phyloP scores from a whole-genome alignment of 2,797 vertebrate species.

The Sphenopsis melanotis region DNA sequence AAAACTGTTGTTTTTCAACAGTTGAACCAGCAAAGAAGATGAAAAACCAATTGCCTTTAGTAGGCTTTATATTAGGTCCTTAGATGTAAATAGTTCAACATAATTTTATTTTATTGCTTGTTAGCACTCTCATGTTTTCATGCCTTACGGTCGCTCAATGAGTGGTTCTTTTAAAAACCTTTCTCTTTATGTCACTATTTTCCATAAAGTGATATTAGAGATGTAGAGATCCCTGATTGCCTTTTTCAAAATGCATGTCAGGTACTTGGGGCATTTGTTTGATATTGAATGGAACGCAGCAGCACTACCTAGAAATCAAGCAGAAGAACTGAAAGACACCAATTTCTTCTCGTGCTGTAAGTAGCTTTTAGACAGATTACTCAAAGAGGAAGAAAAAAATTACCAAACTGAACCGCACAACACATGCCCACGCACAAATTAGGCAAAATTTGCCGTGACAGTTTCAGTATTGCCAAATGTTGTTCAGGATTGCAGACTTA shows the following conservation, averaged over 20 bases:
- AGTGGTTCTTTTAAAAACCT: slow-evolving; percentile 30
- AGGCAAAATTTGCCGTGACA: not conserved
- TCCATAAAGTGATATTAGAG: slow-evolving; percentile 16
- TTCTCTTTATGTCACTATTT: slow-evolving; percentile 32
- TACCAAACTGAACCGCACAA: not conserved
- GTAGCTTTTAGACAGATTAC: not conserved
- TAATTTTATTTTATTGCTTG: slow-evolving; percentile 49
- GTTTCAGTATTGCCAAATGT: not conserved
- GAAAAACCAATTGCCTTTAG: not conserved
- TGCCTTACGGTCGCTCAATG: not conserved
- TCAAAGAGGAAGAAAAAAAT: not conserved
- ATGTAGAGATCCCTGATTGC: slow-evolving; percentile 29
- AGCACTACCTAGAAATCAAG: slow-evolving; percentile 19
- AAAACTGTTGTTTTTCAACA: not conserved
- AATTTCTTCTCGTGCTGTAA: not conserved
- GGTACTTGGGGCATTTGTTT: slow-evolving; percentile 38
- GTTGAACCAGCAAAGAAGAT: not conserved
- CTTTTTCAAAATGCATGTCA: slow-evolving; percentile 8
- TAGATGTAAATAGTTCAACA: not conserved
- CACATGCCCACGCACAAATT: not conserved
- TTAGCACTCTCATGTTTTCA: slow-evolving; percentile 41
- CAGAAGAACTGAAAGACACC: slow-evolving; percentile 25
- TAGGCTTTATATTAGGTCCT: not conserved
- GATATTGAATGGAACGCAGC: slow-evolving; percentile 41
- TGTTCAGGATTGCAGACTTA: not conserved